Base-by-base conservation (phyloP, 2,113 vertebrate genomes). In the Bubo blakistoni region DNA sequence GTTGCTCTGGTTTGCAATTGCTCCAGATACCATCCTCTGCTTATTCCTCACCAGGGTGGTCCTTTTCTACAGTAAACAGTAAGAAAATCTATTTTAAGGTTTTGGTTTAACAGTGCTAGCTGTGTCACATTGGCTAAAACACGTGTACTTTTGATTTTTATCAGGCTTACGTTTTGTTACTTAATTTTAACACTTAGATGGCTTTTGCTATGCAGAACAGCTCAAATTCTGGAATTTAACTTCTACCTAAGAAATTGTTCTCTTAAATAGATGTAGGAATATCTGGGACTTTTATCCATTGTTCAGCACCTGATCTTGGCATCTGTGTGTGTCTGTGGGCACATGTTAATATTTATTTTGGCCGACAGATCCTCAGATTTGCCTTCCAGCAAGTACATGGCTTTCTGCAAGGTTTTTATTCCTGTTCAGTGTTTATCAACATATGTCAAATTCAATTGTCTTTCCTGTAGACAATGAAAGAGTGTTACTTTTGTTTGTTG, bases 11-110 rank as follows among this genome's bases (percentile, higher is more conserved):
- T 71, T 67, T 92, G 59, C 27, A 11, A 2, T 47, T 62, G 13
- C 38, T 74, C 38, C 38, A 4, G 9, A 1, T 34, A 1, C 2
- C 57, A 3, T 55, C 38, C 21, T 92, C 25, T 30, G 54, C 36
- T 40, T 20, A 3, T 6, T 59, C 6, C n/a, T 85, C 13, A 3
- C 15, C 0, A 0, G 9, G 9, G 5, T 69, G 44, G 30, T 30
- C 5, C 36, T 80, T 59, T 42, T 25, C 6, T 65, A 17, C 12
- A 36, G 47, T 13, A 16, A 81, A 15, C 24, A 77, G 73, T 20
- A 16, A 66, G 10, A 73, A 80, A 82, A 78, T 42, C 5, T 1
- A 0, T 42, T 85, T 83, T 26, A 27, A 3, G 12, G 6, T 86
- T 34, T 38, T 47, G 8, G 13, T 63, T 40, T 42, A 42, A 36